Evolutionary conservation across 2,113 vertebrate genomes (phyloP).

Genomic region (Chlamydotis undulata): DNA sequence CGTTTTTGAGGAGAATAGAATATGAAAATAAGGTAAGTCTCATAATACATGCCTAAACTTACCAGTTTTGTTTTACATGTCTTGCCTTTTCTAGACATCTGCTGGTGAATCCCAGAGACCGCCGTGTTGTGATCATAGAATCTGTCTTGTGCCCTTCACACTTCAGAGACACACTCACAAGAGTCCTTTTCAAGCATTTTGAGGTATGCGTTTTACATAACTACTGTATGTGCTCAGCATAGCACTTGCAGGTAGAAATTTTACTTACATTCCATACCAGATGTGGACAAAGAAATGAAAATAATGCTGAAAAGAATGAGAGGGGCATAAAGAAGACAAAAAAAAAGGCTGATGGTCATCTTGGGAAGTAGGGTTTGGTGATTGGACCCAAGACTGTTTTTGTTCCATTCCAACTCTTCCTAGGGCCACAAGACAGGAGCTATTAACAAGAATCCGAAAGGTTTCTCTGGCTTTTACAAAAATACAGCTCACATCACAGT

Average conservation of each 20-base stretch:
- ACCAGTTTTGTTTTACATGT: not conserved
- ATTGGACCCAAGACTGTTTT: not conserved
- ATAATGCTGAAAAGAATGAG: not conserved
- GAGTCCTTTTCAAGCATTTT: constrained; percentile 98
- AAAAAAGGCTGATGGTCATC: not conserved
- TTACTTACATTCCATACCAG: not conserved
- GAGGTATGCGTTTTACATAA: constrained; percentile 77
- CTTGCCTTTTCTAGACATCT: constrained; percentile 81
- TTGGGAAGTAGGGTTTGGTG: not conserved
- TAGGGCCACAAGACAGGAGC: not conserved
- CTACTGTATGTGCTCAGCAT: accelerated
- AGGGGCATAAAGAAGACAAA: not conserved
- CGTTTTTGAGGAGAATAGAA: not conserved
- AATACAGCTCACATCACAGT: not conserved
- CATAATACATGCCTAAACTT: not conserved
- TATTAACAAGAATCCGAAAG: not conserved
- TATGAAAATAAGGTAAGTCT: not conserved
- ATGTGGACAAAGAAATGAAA: not conserved
- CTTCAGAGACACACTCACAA: constrained; percentile 95
- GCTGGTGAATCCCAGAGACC: constrained; percentile 95
- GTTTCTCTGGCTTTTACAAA: not conserved
- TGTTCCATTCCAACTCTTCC: not conserved
- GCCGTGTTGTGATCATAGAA: constrained; percentile 95
- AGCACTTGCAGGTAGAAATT: not conserved
- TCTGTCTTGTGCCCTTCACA: constrained; percentile 95